Evolutionary conservation across 2,113 vertebrate species (phyloP), one percentile per base, ranked within the genome.

Genomic region (Lepisosteus oculatus): DNA sequence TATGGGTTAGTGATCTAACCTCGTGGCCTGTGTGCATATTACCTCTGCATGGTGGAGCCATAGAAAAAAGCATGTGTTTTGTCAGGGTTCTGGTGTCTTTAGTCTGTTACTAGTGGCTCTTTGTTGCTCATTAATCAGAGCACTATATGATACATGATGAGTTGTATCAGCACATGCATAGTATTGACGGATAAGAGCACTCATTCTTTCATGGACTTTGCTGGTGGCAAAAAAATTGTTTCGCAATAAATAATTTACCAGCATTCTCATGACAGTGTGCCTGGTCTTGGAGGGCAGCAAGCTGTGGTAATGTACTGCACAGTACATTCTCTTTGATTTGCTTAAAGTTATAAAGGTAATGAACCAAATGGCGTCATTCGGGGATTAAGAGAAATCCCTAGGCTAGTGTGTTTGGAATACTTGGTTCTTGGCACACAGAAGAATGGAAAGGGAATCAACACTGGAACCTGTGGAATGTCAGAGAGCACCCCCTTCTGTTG

Each of bases 221-320:
- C 55, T 55, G 42, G 13, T n/a, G 14, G 68, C 8, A 3, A 43
- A 11, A 29, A 51, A 62, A 59, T 56, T 61, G 15, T 67, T 51
- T 70, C 8, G 62, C 6, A 2, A 66, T 79, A 70, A 83, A 78
- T 79, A 76, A 81, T 79, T 83, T 68, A 81, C 74, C 43, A 61
- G 44, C 68, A 55, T 68, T 65, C 69, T 68, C 13, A 63, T 15
- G 51, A 13, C 9, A 57, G 11, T 64, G 45, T 5, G 61, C 66
- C 74, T 14, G 61, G 14, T 67, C 79, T 72, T 54, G 41, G 43
- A 0, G 77, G 75, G 72, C 65, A 55, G 62, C 74, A 72, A 76
- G 73, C 74, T 80, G 75, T 54, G 8, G 67, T 47, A 69, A 71
- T 44, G 42, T 14, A 13, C 63, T 68, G 72, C 72, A 68, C 43